These are phyloP conservation scores for Rhea pennata DNA, from an alignment of 2,113 vertebrate species.

Conservation along the genomic window DNA sequence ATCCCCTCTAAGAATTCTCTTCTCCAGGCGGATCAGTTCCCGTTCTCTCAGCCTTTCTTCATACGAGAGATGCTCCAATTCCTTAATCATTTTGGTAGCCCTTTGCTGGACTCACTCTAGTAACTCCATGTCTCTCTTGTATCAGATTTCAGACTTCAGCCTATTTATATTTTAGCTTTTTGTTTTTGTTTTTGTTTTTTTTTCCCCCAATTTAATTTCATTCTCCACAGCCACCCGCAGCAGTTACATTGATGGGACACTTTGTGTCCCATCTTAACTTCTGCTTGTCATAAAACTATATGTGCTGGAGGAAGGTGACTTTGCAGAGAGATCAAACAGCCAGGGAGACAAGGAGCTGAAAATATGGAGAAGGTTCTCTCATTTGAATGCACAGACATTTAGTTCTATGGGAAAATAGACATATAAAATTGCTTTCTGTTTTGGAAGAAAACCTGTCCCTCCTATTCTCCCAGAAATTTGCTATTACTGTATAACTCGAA, in stretches of 20 bases:
- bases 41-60: too few relatives aligned
- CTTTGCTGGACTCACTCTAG: too few relatives aligned
- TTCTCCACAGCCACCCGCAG: rapidly evolving
- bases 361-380: neutral
- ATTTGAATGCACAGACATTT: neutral
- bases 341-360: neutral
- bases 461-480: neutral
- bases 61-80: too few relatives aligned
- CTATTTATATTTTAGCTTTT: neutral
- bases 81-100: too few relatives aligned
- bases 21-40: too few relatives aligned
- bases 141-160: neutral
- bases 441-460: neutral
- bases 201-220: neutral
- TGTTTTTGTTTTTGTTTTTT: neutral
- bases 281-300: neutral
- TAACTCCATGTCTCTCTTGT: too few relatives aligned
- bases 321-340: neutral
- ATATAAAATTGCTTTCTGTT: neutral
- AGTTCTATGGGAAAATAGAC: neutral
- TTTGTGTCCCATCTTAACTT: neutral
- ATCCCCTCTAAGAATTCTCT: too few relatives aligned
- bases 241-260: neutral
- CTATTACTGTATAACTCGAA: neutral
- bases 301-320: neutral